These are phyloP conservation scores for Cynoglossus semilaevis DNA, from an alignment of 2,113 vertebrate species.

Conservation along the genomic window DNA sequence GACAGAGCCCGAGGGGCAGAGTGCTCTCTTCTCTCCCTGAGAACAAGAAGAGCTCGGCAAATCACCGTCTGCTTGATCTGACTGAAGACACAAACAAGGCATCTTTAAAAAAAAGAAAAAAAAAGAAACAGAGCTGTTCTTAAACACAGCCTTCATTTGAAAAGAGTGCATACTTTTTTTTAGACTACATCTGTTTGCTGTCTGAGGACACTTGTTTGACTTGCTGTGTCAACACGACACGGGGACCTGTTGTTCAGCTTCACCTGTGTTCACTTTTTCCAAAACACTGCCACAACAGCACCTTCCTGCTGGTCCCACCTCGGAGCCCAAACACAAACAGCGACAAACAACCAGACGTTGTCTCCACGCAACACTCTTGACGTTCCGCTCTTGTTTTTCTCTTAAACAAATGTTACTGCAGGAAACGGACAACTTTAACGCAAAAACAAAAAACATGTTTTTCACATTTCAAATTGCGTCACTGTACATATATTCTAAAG, in stretches of 20 bases:
- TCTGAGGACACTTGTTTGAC: slow-evolving; percentile 22
- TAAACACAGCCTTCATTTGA: not conserved
- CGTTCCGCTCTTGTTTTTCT: not conserved
- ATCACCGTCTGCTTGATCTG: slow-evolving; percentile 15
- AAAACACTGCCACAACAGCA: slow-evolving; percentile 12
- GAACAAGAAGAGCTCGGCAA: slow-evolving; percentile 19
- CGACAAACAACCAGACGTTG: slow-evolving; percentile 10
- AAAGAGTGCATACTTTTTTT: not conserved
- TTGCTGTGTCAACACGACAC: not conserved
- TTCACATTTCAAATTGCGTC: too few relatives aligned
- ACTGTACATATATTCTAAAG: too few relatives aligned
- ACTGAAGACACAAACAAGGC: slow-evolving; percentile 2
- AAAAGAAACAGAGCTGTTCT: not conserved
- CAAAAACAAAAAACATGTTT: too few relatives aligned
- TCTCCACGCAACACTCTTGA: slow-evolving; percentile 6
- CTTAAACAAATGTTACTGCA: too few relatives aligned
- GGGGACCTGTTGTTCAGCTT: not conserved
- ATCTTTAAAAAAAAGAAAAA: not conserved
- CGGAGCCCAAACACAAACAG: slow-evolving; percentile 9
- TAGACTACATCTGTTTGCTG: slow-evolving; percentile 6
- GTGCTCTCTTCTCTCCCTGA: slow-evolving; percentile 23
- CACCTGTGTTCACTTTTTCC: slow-evolving; percentile 22
- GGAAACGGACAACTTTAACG: too few relatives aligned
- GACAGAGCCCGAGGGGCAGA: slow-evolving; percentile 51
- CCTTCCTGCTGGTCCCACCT: slow-evolving; percentile 8